These are phyloP conservation scores for Acanthopagrus latus DNA, from an alignment of 2,797 vertebrate genomes.

Conservation along the genomic window DNA sequence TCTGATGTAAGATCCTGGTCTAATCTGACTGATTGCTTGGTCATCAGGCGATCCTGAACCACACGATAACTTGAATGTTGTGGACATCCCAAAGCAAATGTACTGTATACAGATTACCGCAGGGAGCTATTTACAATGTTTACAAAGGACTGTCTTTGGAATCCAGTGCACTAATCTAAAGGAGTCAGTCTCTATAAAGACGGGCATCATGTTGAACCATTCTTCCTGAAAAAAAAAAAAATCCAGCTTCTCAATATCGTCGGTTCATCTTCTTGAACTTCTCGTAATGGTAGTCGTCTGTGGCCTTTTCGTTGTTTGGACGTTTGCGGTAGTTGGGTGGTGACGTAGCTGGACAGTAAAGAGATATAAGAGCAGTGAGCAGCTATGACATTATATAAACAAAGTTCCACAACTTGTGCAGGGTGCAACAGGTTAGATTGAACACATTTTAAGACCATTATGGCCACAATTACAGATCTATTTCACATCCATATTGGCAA, in stretches of 20 bases:
- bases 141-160: slow-evolving; percentile 29
- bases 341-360: slow-evolving; percentile 73
- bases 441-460: no score
- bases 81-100: neutral
- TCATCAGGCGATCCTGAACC: neutral
- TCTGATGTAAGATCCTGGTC: neutral
- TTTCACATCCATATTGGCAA: no score
- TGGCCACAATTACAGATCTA: no score
- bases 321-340: slow-evolving; percentile 94
- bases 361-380: neutral
- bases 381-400: neutral
- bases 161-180: neutral
- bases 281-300: slow-evolving; percentile 98
- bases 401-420: neutral
- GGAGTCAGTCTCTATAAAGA: neutral
- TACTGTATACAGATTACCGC: slow-evolving; percentile 9
- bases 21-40: neutral
- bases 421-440: no score
- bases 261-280: slow-evolving; percentile 99
- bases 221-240: neutral
- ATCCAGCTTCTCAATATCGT: slow-evolving; percentile 85
- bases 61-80: neutral
- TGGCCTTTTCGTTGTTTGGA: slow-evolving; percentile 97
- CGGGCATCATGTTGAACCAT: neutral
- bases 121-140: slow-evolving; percentile 52